Evolutionary conservation across 2,797 vertebrate species (phyloP).

Genomic region (Sebastes steindachneri): DNA sequence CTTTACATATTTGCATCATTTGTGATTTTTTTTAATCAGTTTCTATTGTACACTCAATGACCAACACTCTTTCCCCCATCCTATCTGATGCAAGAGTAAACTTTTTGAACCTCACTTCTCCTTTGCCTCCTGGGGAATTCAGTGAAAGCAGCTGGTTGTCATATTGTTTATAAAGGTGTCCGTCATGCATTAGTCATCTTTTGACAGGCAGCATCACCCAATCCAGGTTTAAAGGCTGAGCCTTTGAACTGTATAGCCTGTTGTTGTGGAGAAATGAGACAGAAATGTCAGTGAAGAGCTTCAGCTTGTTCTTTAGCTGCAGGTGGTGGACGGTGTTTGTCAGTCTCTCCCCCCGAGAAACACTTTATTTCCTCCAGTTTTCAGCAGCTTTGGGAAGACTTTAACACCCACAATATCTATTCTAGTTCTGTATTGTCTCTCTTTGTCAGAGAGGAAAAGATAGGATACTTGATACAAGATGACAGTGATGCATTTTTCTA

Average conservation of each 20-base stretch:
- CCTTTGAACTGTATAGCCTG: slow-evolving; percentile 65
- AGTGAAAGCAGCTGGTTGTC: slow-evolving; percentile 26
- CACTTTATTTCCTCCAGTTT: background rate
- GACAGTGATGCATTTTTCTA: background rate
- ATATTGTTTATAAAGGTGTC: slow-evolving; percentile 64
- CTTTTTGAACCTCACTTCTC: background rate
- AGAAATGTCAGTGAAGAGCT: slow-evolving; percentile 46
- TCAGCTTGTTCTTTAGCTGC: slow-evolving; percentile 37
- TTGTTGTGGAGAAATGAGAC: slow-evolving; percentile 50
- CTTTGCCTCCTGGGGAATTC: slow-evolving; percentile 14
- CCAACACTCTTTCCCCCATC: background rate
- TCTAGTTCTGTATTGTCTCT: background rate
- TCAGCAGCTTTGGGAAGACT: background rate
- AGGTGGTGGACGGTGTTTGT: slow-evolving; percentile 33
- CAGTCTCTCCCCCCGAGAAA: background rate
- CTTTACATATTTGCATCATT: background rate
- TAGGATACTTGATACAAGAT: background rate
- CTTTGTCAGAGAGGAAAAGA: background rate
- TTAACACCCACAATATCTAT: background rate
- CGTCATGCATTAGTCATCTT: slow-evolving; percentile 58
- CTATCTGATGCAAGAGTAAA: background rate
- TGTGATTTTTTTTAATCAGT: background rate
- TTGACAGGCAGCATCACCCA: slow-evolving; percentile 63
- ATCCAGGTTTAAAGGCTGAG: slow-evolving; percentile 34
- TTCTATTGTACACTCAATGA: background rate